Percentiles rank a stretch among this genome's conserved stretches.
These are phyloP conservation scores for Eilema sororculum DNA, from an alignment of 2,888 invertebrate species.

Conservation along the genomic window DNA sequence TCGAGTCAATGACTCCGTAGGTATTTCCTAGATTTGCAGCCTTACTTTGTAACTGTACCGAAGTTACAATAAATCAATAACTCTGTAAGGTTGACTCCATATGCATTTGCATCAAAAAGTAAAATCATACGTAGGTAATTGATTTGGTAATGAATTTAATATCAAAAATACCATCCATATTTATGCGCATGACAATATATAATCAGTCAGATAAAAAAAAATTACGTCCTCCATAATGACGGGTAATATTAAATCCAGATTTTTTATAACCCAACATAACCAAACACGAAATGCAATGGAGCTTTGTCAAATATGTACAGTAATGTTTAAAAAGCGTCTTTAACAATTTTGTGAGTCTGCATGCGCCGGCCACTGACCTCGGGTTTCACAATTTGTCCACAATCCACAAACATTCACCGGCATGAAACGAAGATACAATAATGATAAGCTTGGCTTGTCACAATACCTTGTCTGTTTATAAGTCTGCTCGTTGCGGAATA, in stretches of 20 bases:
- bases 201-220: conserved; percentile 41
- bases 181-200: conserved; percentile 17
- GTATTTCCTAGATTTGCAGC: too few relatives aligned
- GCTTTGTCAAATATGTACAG: conserved; percentile 55
- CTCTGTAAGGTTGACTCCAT: not conserved
- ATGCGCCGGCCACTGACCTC: conserved; percentile 50
- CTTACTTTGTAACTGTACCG: too few relatives aligned
- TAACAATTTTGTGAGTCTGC: conserved; percentile 46
- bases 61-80: not conserved
- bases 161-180: not conserved
- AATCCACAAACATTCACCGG: conserved; percentile 47
- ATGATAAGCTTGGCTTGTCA: conserved; percentile 39
- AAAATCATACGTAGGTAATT: not conserved
- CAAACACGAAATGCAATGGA: conserved; percentile 48
- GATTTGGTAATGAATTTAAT: not conserved
- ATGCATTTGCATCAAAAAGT: too few relatives aligned
- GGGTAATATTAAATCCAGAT: conserved; percentile 37
- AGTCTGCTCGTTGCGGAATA: not conserved
- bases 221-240: conserved; percentile 32
- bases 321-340: conserved; percentile 43
- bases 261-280: conserved; percentile 44
- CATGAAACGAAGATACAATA: conserved; percentile 42
- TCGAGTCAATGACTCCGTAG: too few relatives aligned
- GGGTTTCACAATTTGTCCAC: conserved; percentile 53
- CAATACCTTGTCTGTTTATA: conserved; percentile 18